Base-by-base conservation (phyloP, 2,888 invertebrate genomes). In the Chrysolina oricalcia region DNA sequence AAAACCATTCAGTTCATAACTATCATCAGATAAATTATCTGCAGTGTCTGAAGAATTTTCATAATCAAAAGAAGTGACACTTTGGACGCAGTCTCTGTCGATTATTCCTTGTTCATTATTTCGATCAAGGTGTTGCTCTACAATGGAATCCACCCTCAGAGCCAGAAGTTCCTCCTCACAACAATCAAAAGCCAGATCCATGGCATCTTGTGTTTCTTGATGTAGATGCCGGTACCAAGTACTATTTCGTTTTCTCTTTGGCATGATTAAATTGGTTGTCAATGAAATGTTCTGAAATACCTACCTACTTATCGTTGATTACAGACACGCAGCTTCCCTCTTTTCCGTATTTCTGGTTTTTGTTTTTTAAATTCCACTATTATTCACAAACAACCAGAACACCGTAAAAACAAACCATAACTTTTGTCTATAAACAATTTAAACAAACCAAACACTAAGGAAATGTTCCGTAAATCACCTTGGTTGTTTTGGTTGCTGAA, bases 131-230 rank as follows among this genome's bases (percentile, higher is more conserved):
- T 48, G 15, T 59, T 59, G 59, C 59, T 59, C 59, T 59, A 59
- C 27, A 59, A 59, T 59, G 59, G 59, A 19, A 5, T 53, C 53
- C 19, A 6, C 53, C 53, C 19, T 40, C 40, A 40, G 40, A 40
- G 10, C 40, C 40, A 8, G 40, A 40, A 40, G 53, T 59, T 59
- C 59, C 59, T 27, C 59, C 59, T 59, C 59, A 27, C 59, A 59
- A 59, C 59, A 59, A 59, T 59, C 59, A 27, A 59, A 59, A 27
- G 21, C 59, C 27, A 59, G 4, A 59, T 59, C 19, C 59, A 59
- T 59, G 59, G 59, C 59, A 27, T 59, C 59, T 59, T 59, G 23
- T 59, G 59, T 59, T 59, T 59, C 59, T 59, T 59, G 59, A 59
- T 59, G 4, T 6, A 59, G 59, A 59, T 59, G 59, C 21, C 59